Evolutionary conservation across 2,113 vertebrate genomes (phyloP).

Genomic region (Gorsachius goisagi): DNA sequence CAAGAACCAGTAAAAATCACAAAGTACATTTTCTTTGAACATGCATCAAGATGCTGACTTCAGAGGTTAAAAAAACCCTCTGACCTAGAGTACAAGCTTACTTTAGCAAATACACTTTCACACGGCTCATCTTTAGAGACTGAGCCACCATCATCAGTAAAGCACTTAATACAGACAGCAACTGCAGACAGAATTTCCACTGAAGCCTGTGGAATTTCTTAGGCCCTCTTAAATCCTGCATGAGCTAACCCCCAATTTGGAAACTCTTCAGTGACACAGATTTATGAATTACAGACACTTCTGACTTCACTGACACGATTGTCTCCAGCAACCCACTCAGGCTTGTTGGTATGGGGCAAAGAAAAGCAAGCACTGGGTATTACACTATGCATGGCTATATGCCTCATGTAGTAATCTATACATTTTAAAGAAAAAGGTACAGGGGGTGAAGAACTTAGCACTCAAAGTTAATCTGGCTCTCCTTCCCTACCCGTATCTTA

Average conservation of each 20-base stretch:
- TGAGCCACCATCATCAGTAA: not conserved
- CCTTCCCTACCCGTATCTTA: not conserved
- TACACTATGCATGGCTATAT: accelerated
- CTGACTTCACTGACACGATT: not conserved
- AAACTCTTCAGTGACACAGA: not conserved
- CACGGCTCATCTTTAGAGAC: not conserved
- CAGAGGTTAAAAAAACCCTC: not conserved
- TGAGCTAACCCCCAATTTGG: not conserved
- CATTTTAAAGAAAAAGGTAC: not conserved
- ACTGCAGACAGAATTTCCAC: not conserved
- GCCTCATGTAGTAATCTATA: not conserved
- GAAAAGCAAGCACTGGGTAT: not conserved
- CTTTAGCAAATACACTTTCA: not conserved
- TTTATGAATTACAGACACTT: not conserved
- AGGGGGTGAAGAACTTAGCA: not conserved
- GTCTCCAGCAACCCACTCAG: not conserved
- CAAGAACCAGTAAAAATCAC: not conserved
- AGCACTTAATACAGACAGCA: not conserved
- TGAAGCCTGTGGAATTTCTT: not conserved
- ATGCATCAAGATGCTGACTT: not conserved
- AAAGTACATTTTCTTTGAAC: not conserved
- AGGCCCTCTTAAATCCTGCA: not conserved
- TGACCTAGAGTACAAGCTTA: not conserved
- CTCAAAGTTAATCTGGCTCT: not conserved
- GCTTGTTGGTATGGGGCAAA: not conserved